These are phyloP conservation scores for Halesus radiatus DNA, from an alignment of 1,140 invertebrate genomes.

Conservation along the genomic window DNA sequence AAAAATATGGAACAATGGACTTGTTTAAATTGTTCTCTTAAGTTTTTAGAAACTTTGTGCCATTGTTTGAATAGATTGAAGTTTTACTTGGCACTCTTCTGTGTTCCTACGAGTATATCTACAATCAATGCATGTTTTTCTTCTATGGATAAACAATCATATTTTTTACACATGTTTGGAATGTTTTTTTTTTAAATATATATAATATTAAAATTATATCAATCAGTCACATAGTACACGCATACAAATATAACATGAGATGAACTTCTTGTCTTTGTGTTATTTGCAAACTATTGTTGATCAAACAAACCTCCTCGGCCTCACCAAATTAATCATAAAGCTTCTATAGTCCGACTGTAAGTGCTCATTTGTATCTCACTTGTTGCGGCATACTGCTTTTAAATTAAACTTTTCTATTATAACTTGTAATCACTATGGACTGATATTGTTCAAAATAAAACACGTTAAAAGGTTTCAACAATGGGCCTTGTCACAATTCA, in stretches of 20 bases:
- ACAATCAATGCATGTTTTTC: constrained; percentile 10
- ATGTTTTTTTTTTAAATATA: constrained; percentile 35
- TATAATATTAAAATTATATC: constrained; percentile 43
- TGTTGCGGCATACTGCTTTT: background rate
- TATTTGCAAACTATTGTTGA: constrained; percentile 18
- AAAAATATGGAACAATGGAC: constrained; percentile 36
- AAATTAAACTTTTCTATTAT: constrained; percentile 1
- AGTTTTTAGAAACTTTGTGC: constrained; percentile 29
- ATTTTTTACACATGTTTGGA: constrained; percentile 27
- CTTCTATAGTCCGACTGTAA: no score
- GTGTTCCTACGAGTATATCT: background rate
- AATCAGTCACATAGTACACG: constrained; percentile 45
- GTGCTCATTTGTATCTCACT: no score
- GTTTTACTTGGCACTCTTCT: constrained; percentile 32
- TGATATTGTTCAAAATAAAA: constrained; percentile 10
- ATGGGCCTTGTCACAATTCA: constrained; percentile 38
- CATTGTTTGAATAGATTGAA: constrained; percentile 17
- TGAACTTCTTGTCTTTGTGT: constrained; percentile 18
- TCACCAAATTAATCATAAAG: background rate
- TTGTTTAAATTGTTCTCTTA: constrained; percentile 34
- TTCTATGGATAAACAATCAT: constrained; percentile 26
- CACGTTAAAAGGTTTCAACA: background rate
- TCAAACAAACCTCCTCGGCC: background rate
- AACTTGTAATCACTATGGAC: constrained; percentile 6
- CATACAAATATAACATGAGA: constrained; percentile 26